phyloP scores from a whole-genome alignment of 2,797 vertebrate genomes.

The Clarias laeviceps region DNA sequence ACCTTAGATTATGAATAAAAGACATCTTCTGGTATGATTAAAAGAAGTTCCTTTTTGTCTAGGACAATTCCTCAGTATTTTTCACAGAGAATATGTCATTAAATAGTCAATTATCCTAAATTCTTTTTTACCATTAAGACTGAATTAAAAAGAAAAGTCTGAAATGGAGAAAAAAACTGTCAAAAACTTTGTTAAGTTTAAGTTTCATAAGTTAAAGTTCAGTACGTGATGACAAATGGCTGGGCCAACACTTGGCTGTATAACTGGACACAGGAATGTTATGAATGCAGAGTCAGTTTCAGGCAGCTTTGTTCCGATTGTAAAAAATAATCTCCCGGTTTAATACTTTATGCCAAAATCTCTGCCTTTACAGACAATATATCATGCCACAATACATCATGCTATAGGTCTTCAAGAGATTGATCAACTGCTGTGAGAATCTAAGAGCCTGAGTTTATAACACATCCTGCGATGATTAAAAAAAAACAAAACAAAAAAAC shows the following conservation, averaged over 20 bases:
- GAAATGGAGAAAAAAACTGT: background rate
- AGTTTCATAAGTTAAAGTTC: background rate
- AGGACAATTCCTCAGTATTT: background rate
- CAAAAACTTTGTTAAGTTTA: background rate
- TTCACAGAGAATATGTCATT: background rate
- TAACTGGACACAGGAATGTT: constrained; percentile 1
- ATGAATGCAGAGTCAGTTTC: constrained; percentile 3
- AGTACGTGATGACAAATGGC: background rate
- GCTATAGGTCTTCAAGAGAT: background rate
- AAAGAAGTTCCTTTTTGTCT: background rate
- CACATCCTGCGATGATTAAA: background rate
- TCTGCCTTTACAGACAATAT: too few relatives aligned
- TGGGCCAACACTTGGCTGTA: constrained; percentile 11
- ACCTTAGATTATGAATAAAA: background rate
- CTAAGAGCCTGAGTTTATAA: background rate
- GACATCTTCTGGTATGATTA: background rate
- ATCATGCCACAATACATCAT: background rate
- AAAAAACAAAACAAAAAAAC: background rate
- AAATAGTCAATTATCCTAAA: background rate
- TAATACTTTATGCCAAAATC: background rate
- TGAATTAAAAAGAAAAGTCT: background rate
- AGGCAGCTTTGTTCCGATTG: background rate
- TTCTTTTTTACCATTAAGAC: background rate
- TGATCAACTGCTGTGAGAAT: background rate
- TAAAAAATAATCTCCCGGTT: background rate